phyloP scores from a whole-genome alignment of 2,113 vertebrate species.

The Merops nubicus region DNA sequence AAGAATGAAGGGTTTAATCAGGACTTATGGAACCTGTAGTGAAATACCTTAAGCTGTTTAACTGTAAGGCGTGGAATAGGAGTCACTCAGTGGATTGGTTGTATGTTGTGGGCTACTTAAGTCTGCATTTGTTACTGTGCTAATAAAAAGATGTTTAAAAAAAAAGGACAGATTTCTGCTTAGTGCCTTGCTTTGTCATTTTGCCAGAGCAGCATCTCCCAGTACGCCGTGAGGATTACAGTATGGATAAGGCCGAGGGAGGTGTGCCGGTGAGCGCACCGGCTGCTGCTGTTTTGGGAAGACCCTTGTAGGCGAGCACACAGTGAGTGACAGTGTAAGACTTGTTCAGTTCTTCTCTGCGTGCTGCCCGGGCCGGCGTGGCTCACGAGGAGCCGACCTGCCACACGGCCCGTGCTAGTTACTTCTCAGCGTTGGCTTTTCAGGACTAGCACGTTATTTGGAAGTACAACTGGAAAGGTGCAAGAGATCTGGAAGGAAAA shows the following conservation, averaged over 20 bases:
- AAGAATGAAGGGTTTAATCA: slow-evolving; percentile 73
- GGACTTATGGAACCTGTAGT: slow-evolving; percentile 79
- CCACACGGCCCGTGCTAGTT: accelerated
- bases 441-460: neutral
- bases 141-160: slow-evolving; percentile 85
- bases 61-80: slow-evolving; percentile 80
- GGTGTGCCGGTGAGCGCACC: neutral
- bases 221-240: neutral
- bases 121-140: slow-evolving; percentile 87
- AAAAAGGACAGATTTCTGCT: neutral
- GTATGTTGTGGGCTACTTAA: slow-evolving; percentile 80
- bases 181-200: slow-evolving; percentile 9
- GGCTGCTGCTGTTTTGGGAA: neutral
- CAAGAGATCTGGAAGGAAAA: neutral
- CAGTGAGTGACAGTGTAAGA: neutral
- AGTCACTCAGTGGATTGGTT: slow-evolving; percentile 83
- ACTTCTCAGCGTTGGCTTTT: neutral
- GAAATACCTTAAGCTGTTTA: slow-evolving; percentile 88
- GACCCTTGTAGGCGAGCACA: neutral
- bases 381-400: neutral
- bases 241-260: neutral
- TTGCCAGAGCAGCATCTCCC: neutral
- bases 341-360: neutral
- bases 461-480: neutral
- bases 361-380: neutral